phyloP scores from a whole-genome alignment of 2,113 vertebrate genomes.

The Peromyscus polionotus region DNA sequence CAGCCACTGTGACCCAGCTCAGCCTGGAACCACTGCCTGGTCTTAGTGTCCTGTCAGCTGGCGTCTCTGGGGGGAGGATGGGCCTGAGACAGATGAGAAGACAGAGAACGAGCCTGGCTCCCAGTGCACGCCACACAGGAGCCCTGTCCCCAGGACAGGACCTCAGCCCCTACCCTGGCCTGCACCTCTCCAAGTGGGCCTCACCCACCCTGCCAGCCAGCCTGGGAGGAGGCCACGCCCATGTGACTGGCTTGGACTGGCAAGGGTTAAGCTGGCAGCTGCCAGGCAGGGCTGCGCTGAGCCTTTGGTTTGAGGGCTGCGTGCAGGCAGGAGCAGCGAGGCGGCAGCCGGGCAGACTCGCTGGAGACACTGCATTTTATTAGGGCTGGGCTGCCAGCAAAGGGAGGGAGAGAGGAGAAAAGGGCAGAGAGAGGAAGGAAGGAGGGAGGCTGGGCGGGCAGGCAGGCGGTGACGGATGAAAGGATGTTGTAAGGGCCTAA shows the following conservation, averaged over 20 bases:
- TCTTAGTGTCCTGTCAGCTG: conserved; percentile 53
- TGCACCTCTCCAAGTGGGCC: not conserved
- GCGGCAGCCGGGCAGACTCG: conserved; percentile 91
- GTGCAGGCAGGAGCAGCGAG: conserved; percentile 87
- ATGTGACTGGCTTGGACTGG: conserved; percentile 66
- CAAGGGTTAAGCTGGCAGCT: conserved; percentile 86
- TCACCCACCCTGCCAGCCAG: not conserved
- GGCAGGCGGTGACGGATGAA: conserved; percentile 80
- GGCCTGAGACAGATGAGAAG: not conserved
- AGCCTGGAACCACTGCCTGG: not conserved
- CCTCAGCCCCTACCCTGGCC: not conserved
- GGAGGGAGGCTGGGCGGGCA: conserved; percentile 77
- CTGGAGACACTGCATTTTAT: conserved; percentile 94
- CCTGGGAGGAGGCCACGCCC: conserved; percentile 66
- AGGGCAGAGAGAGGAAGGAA: conserved; percentile 80
- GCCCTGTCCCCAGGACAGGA: not conserved
- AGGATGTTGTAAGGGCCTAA: conserved; percentile 79
- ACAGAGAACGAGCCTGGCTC: not conserved
- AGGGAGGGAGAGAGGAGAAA: conserved; percentile 80
- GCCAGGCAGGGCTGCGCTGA: conserved; percentile 79
- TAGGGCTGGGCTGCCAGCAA: conserved; percentile 90
- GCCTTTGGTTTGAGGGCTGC: conserved; percentile 87
- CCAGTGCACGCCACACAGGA: not conserved
- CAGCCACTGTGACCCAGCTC: conserved; percentile 7
- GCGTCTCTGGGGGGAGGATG: not conserved